Percentiles rank a stretch among this genome's conserved stretches.
Conservation (phyloP, 2,113 vertebrate genomes). For the Jacana jacana region DNA sequence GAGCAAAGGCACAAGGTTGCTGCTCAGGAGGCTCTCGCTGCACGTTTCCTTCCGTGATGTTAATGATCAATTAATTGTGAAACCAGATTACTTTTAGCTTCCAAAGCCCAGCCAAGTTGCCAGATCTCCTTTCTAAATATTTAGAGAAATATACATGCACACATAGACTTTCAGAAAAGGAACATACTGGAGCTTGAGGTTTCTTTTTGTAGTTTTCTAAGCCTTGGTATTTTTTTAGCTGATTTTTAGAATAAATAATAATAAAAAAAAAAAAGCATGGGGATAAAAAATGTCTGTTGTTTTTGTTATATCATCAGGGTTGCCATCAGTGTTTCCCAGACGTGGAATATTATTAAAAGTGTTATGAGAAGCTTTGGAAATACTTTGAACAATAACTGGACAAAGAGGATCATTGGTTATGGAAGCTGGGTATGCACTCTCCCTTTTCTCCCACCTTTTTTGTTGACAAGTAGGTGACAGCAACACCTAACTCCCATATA, state of each 20-base stretch:
- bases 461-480: background rate
- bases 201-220: background rate
- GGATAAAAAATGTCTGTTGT: too few species aligned
- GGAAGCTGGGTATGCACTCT: slow-evolving; percentile 52
- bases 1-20: background rate
- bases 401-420: slow-evolving; percentile 19
- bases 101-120: background rate
- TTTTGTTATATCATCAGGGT: slow-evolving; percentile 26
- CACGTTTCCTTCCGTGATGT: background rate
- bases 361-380: slow-evolving; percentile 34
- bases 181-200: background rate
- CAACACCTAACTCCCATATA: background rate
- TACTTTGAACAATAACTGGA: slow-evolving; percentile 39
- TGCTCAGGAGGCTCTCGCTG: background rate
- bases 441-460: background rate
- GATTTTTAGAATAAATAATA: background rate
- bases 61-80: background rate
- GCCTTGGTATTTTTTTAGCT: background rate
- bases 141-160: background rate
- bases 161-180: background rate
- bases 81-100: background rate
- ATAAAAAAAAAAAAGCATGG: too few species aligned
- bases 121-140: background rate
- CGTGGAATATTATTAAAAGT: slow-evolving; percentile 37
- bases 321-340: slow-evolving; percentile 57